These are phyloP conservation scores for Hemitrygon akajei DNA, from an alignment of 2,797 vertebrate genomes.

Conservation along the genomic window DNA sequence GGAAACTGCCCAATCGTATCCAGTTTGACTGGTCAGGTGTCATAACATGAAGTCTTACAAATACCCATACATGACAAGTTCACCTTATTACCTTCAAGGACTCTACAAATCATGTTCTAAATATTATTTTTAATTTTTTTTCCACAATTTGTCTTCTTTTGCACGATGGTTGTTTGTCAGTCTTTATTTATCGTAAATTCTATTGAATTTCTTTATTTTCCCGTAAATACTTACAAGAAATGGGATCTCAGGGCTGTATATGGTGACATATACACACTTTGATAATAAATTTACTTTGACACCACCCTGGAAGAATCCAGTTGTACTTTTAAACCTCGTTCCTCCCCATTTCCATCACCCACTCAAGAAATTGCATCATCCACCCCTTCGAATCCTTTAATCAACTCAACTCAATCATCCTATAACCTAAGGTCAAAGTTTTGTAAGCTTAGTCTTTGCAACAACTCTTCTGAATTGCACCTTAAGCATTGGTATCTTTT, in stretches of 20 bases:
- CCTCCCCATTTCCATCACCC: neutral
- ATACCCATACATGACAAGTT: neutral
- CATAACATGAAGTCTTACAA: neutral
- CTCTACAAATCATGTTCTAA: no score
- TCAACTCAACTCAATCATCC: neutral
- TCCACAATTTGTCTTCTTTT: no score
- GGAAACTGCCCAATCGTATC: no score
- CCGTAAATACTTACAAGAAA: no score
- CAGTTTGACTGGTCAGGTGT: no score
- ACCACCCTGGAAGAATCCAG: neutral
- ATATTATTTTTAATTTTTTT: no score
- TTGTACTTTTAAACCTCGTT: neutral
- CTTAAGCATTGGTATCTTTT: neutral
- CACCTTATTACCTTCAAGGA: no score
- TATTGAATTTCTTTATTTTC: no score
- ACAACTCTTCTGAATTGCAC: neutral
- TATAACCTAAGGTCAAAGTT: neutral
- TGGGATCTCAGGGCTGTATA: no score
- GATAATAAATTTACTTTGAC: neutral
- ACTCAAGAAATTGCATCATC: neutral
- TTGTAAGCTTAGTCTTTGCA: neutral
- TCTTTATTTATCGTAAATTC: no score
- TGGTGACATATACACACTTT: no score
- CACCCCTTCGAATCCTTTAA: neutral
- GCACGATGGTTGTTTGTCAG: no score